Conservation (phyloP, 2,113 vertebrate genomes). For the Mormoops blainvillei region DNA sequence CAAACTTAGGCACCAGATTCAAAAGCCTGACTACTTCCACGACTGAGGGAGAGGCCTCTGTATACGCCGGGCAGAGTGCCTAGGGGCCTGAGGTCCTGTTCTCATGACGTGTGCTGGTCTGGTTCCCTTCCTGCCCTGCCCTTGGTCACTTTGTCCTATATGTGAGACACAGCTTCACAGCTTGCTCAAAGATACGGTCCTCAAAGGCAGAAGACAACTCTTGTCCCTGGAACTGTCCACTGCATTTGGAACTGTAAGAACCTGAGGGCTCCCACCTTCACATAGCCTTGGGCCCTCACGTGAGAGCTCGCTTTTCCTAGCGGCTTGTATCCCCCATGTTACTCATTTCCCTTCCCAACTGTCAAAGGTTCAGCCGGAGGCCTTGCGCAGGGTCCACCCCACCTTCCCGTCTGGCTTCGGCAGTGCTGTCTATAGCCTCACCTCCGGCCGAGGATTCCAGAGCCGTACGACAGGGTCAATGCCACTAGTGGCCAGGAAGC, state of each 20-base stretch:
- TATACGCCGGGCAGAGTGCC: neutral
- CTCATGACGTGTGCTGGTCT: neutral
- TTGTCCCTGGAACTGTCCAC: neutral
- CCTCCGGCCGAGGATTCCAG: conserved; percentile 97
- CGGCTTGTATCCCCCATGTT: neutral
- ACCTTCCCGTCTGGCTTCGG: neutral
- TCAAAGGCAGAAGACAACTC: neutral
- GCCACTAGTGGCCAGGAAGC: conserved; percentile 97
- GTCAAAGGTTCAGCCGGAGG: neutral
- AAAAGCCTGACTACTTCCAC: neutral
- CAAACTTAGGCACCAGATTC: neutral
- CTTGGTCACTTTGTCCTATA: neutral
- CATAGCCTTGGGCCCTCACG: neutral
- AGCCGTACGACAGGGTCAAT: conserved; percentile 97
- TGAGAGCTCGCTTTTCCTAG: neutral
- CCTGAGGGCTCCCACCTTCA: neutral
- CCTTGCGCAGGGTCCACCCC: neutral
- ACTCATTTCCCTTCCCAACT: neutral
- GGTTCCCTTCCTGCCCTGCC: neutral
- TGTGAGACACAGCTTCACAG: neutral
- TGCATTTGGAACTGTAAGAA: neutral
- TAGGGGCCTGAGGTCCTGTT: neutral
- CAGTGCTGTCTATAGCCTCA: conserved; percentile 62
- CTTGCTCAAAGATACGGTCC: neutral
- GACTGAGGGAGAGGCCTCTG: neutral